Base-by-base conservation (phyloP, 2,113 vertebrate species). In the Boleophthalmus pectinirostris region DNA sequence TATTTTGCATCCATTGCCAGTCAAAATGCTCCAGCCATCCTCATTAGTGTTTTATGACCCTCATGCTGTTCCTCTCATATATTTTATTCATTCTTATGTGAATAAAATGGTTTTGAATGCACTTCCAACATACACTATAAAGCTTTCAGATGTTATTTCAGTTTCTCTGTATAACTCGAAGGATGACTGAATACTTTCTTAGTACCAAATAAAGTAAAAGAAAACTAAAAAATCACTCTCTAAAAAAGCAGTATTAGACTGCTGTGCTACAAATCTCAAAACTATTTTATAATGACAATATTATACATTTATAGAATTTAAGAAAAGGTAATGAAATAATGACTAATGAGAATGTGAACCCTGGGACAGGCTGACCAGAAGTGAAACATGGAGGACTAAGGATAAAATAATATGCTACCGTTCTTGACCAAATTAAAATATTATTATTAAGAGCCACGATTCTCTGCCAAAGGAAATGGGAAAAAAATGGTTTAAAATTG, bases 41-140 rank as follows among this genome's bases (percentile, higher is more conserved):
- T 77, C 80, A 82, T 82, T 77, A 54, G 69, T 49, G 2, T 83
- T 78, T 81, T 73, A 68, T 53, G 67, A 46, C 66, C 54, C n/a
- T 47, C 78, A 66, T 81, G 68, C 25, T 66, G 33, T 77, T 68
- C 65, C 72, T 29, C 35, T 35, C 74, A 70, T 76, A 67, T 78
- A 77, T 73, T 29, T n/a, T 25, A 60, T 69, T 76, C 49, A 63
- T 69, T 72, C 75, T 16, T 60, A 4, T 74, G 9, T 61, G 24
- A 67, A 53, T 33, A 70, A 73, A 75, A 35, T 29, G 29, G 25
- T 33, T 11, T 45, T 58, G 57, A 29, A 45, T 60, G 18, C 46
- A 21, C 12, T 49, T 49, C 38, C 24, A 38, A 2, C 8, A 45
- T 43, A 38, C 15, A 16, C 1, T 29, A 29, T 70, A 23, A 68